Evolutionary conservation across 2,797 vertebrate genomes (phyloP), one percentile per base, ranked within the genome.

Genomic region (Megaceryle alcyon): DNA sequence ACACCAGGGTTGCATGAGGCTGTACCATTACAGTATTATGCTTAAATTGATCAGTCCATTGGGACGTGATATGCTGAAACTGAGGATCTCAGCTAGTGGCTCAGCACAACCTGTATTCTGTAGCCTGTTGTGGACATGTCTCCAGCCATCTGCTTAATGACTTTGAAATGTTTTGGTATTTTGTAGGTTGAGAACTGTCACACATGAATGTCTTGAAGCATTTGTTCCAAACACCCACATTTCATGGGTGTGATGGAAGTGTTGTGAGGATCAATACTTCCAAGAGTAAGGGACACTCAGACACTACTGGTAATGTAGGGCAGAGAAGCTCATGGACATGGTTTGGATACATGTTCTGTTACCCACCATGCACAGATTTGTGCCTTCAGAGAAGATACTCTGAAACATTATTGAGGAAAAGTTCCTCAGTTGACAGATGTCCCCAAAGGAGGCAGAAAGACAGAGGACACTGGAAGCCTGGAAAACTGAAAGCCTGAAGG

Each of bases 111-210:
- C 6, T 86, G 43, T 9, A 69, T 72, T 86, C 76, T 23, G 10
- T 14, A 75, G 26, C 70, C 23, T 81, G 54, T 25, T 65, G 46
- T 25, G 49, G 86, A 86, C 66, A 54, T 79, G 33, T 7, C 59
- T 92, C 46, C 65, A 91, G n/a, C 73, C 88, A 94, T 94, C 88
- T 91, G 28, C 65, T 85, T 66, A 80, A 82, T 77, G 53, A 35
- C 51, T 82, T 94, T 70, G 11, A 54, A 79, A 80, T 7, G 8
- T 6, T 66, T 90, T 89, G 68, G 48, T 68, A 94, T 97, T 96
- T 77, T 96, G 92, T 92, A 87, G 83, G 88, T 53, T 93, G 75
- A 80, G 20, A 66, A 72, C 26, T 93, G 90, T 70, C 83, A 82
- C 78, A 64, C 37, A 46, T 23, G 53, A 56, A 21, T 54, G 53